Evolutionary conservation across 1,140 invertebrate genomes (phyloP), one percentile per base, ranked within the genome.

Genomic region (Sarcophaga peregrina): DNA sequence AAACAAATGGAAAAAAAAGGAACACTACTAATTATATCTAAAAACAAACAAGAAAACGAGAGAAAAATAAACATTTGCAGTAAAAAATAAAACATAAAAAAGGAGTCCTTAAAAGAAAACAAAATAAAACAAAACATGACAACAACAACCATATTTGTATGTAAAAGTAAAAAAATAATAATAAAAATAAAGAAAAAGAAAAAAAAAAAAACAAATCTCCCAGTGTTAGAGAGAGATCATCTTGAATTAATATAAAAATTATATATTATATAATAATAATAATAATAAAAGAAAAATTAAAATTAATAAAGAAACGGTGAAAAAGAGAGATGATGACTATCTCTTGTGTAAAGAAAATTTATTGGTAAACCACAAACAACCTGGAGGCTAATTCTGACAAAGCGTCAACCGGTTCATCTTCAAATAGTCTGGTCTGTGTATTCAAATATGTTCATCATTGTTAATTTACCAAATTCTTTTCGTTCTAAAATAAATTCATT

Each of bases 211-310:
- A 47, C 25, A 76, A 50, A 52, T 78, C 75, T 78, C 75, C 75
- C 75, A 9, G 47, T 78, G 75, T 78, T 78, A 78, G 75, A 78
- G 75, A 78, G 75, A 78, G 75, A 76, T 50, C 47, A 78, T 52
- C 75, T 78, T 78, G 75, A 78, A 78, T 78, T 78, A 78, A 78
- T 78, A 78, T 78, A 78, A 78, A 37, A 78, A 78, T 78, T 78
- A 78, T 78, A 78, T 78, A 78, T 78, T 78, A 78, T 78, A 78
- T 78, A 78, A 78, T 78, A 78, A 37, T 37, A 37, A 37, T 37
- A 37, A 37, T 37, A 37, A 37, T 37, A 37, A 37, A 37, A 4
- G n/a, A n/a, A 78, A 78, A 78, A 50, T 78, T 78, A 78, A 78
- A 78, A 78, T 78, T 78, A 78, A 78, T 78, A 78, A 78, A 78